Evolutionary conservation across 2,113 vertebrate species (phyloP).

Genomic region (Megaceryle torquata): DNA sequence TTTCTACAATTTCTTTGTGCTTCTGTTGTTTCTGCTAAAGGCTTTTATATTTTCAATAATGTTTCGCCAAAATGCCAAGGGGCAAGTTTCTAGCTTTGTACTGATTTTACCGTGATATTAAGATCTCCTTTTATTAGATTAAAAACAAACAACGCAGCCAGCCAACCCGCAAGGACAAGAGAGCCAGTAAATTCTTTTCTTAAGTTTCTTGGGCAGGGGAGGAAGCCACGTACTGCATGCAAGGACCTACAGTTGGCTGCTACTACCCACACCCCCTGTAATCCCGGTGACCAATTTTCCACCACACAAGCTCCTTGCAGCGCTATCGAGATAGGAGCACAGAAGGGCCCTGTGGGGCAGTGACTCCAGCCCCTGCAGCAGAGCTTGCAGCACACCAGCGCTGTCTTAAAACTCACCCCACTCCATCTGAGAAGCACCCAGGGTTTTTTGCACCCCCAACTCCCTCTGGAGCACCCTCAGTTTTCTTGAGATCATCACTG

Average conservation of each 20-base stretch:
- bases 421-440: neutral
- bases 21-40: constrained; percentile 32
- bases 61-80: constrained; percentile 27
- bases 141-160: constrained; percentile 60
- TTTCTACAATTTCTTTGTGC: constrained; percentile 23
- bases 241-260: neutral
- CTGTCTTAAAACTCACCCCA: neutral
- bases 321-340: neutral
- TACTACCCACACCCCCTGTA: neutral
- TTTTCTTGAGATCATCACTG: neutral
- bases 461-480: neutral
- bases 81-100: constrained; percentile 44
- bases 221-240: neutral
- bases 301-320: neutral
- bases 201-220: neutral
- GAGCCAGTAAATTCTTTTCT: constrained; percentile 38
- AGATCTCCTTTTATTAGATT: constrained; percentile 62
- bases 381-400: neutral
- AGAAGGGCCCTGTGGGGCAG: neutral
- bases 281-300: neutral
- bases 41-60: constrained; percentile 50
- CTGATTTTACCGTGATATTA: constrained; percentile 55
- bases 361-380: neutral
- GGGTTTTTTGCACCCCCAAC: neutral
- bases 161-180: constrained; percentile 54